Conservation (phyloP, 2,797 vertebrate genomes). For the Tokudaia muenninki region DNA sequence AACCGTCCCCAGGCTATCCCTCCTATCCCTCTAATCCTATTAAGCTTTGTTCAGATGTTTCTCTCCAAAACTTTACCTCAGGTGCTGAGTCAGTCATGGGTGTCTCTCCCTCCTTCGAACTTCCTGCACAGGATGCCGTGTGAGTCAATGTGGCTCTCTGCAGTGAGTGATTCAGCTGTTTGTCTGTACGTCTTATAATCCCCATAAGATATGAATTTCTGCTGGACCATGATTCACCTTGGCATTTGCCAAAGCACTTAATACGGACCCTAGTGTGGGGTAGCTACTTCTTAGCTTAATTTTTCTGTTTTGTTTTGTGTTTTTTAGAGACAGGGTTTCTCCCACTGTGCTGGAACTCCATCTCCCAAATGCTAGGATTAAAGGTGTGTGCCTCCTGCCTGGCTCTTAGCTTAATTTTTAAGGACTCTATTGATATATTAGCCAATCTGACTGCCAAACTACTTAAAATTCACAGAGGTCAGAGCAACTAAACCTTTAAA, state of each 20-base stretch:
- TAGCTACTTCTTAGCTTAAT: neutral
- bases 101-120: neutral
- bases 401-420: conserved; percentile 1
- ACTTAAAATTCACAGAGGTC: conserved; percentile 62
- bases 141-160: conserved; percentile 26
- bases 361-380: neutral
- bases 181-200: neutral
- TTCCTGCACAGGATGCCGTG: neutral
- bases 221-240: neutral
- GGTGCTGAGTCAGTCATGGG: neutral
- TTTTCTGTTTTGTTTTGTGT: neutral
- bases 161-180: neutral
- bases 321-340: neutral
- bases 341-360: neutral
- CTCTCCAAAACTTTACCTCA: neutral
- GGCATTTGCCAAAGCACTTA: conserved; percentile 39
- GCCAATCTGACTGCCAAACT: conserved; percentile 24
- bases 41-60: neutral
- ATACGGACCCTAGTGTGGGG: neutral
- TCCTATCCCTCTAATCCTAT: neutral
- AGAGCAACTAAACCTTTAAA: conserved; percentile 37
- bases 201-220: neutral
- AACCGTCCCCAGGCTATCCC: neutral
- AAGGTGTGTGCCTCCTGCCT: neutral
- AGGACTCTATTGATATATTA: conserved; percentile 38